Conservation (phyloP, 2,113 vertebrate genomes). For the Osmerus eperlanus region DNA sequence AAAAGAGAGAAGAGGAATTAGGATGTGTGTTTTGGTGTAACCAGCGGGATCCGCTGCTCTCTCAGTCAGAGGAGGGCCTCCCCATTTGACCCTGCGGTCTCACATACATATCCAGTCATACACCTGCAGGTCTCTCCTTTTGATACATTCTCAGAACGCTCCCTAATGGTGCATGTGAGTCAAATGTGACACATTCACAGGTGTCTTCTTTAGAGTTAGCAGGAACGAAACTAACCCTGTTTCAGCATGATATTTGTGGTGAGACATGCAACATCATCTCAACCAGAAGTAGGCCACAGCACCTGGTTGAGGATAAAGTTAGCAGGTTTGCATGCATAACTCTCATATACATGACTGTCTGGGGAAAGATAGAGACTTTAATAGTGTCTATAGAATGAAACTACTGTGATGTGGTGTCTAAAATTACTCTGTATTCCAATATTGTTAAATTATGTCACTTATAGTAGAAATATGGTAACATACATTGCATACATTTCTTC, state of each 20-base stretch:
- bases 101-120: not conserved
- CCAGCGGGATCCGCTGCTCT: no score
- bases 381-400: no score
- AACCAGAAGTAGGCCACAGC: not conserved
- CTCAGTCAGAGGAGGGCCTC: no score
- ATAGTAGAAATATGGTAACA: no score
- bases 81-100: not conserved
- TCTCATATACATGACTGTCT: not conserved
- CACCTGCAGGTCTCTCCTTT: not conserved
- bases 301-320: not conserved
- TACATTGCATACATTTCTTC: no score
- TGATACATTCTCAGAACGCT: not conserved
- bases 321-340: not conserved
- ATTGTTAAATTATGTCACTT: no score
- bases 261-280: not conserved
- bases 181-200: not conserved
- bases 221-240: not conserved
- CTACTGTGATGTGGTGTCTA: no score
- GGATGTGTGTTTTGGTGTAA: no score
- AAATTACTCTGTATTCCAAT: no score
- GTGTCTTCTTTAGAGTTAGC: not conserved
- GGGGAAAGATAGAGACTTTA: no score
- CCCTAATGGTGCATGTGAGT: not conserved
- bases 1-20: no score
- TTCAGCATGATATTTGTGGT: not conserved